Evolutionary conservation across 1,140 invertebrate species (phyloP), one percentile per base, ranked within the genome.

Genomic region (Littorina saxatilis): DNA sequence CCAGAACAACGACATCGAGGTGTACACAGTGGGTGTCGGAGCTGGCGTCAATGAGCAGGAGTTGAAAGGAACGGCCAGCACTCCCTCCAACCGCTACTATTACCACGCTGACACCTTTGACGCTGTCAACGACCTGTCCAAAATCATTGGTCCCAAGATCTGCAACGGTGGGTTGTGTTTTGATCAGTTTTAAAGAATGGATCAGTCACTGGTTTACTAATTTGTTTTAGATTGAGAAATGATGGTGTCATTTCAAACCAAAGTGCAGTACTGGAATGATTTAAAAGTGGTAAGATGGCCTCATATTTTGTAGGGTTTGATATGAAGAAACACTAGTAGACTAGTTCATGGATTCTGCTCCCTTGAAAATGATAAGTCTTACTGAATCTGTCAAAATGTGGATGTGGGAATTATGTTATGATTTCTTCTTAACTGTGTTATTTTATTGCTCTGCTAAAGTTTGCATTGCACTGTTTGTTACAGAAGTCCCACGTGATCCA

Each of bases 21-120:
- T 90, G 58, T 89, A 88, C 79, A 82, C 86, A 0, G 85, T 90
- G 73, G 89, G 88, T n/a, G 80, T 90, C 63, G 89, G 89, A 15
- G 80, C 80, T 2, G 85, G 80, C 15, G 86, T 86, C 29, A 84
- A 89, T 73, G 79, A 80, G 66, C 63, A 79, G 15, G 88, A 90
- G 80, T 55, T 90, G 63, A 58, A 83, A n/a, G 76, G 66, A 9
- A 83, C 89, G 17, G 79, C 87, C 37, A 89, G 86, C 77, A 82
- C 86, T 61, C 89, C 89, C 47, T 79, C 86, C 66, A 61, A 68
- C 13, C 63, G 87, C 55, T 88, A 89, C 74, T 50, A 87, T 63
- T 86, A 89, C 72, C 82, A 55, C 13, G 82, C 88, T 2, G 86
- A 87, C 58, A 87, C 86, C 50, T 90, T 87, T 75, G 85, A 86